Conservation (phyloP, 1,140 invertebrate genomes). For the Dinothrombium tinctorium region DNA sequence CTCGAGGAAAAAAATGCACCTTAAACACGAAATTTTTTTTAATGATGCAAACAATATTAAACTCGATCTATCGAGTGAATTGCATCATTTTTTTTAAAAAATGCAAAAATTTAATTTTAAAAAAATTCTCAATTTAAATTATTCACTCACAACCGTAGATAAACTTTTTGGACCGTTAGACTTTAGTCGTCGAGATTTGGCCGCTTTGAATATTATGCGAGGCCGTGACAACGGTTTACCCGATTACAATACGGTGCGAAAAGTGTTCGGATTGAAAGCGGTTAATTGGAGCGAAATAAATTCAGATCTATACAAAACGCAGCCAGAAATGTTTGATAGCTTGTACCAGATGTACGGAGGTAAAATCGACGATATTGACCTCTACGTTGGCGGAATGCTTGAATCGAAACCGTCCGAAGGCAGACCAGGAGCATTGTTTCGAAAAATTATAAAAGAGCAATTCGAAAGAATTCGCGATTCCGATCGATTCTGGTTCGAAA, state of each 20-base stretch:
- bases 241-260: conserved; percentile 79
- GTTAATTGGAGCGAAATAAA: conserved; percentile 41
- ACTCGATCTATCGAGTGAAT: no score
- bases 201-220: conserved; percentile 89
- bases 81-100: no score
- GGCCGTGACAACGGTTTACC: conserved; percentile 87
- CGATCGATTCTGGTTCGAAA: conserved; percentile 98
- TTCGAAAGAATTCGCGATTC: conserved; percentile 72
- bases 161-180: conserved; percentile 95
- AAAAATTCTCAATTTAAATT: background rate
- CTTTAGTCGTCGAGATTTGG: conserved; percentile 77
- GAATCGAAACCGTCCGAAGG: conserved; percentile 65
- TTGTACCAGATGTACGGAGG: conserved; percentile 43
- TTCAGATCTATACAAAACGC: conserved; percentile 26
- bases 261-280: conserved; percentile 25
- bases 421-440: conserved; percentile 67
- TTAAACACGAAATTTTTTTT: no score
- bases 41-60: no score
- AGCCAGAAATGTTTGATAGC: conserved; percentile 4
- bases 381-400: conserved; percentile 95
- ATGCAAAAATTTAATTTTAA: background rate
- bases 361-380: conserved; percentile 64
- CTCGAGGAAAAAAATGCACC: no score
- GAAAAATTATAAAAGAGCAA: conserved; percentile 74
- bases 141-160: conserved; percentile 29